Evolutionary conservation across 2,888 invertebrate species (phyloP), one percentile per base, ranked within the genome.

Genomic region (Agrypnus murinus): DNA sequence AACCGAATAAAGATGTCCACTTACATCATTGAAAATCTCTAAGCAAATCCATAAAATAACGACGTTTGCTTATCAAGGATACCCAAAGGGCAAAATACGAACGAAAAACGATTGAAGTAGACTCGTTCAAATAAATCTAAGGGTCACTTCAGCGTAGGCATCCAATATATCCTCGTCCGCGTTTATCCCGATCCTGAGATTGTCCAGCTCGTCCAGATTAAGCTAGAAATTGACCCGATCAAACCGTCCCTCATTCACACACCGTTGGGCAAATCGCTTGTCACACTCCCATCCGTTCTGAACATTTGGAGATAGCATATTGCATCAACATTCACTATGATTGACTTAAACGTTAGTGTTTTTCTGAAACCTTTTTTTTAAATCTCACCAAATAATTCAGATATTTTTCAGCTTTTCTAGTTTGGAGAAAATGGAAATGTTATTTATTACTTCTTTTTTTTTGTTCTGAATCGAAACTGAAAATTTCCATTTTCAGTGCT

Each of bases 241-340:
- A 83, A 79, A 79, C 82, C 83, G 84, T 85, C 81, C 81, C 82
- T 85, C 85, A 85, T 84, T 85, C 84, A 84, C 84, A 84, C 83
- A 75, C 83, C 83, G 84, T 80, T 85, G 80, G 76, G 79, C 84
- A 84, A 84, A 85, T 84, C 83, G 81, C 80, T 81, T 82, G 82
- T 82, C 82, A 82, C 81, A 72, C 69, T 72, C 65, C 69, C 53
- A 65, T 69, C 69, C 72, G 69, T 72, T 72, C 60, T 72, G 65
- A 64, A 64, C 67, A 72, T 67, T 69, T 65, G 65, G 62, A 66
- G 71, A 71, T 77, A 78, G 78, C 78, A 77, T 77, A 77, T 77
- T 75, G 78, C 75, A 78, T 75, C 77, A 76, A 73, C 75, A 74
- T 77, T 77, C 77, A 71, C 75, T 74, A 76, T 78, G 77, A 78